Evolutionary conservation across 2,113 vertebrate species (phyloP).

Genomic region (Lota lota): DNA sequence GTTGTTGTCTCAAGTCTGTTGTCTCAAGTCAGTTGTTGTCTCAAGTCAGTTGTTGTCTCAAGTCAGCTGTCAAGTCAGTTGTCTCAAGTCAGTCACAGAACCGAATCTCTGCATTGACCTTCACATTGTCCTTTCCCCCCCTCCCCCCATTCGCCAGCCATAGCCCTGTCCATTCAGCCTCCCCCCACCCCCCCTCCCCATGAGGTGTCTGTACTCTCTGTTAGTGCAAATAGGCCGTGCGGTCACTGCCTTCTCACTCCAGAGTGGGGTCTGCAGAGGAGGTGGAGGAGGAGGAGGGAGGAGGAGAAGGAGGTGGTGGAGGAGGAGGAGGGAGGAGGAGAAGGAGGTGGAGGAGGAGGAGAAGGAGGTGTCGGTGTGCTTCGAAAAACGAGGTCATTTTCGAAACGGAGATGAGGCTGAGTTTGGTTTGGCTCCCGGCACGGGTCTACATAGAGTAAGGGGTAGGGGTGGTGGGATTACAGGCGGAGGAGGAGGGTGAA

Average conservation of each 20-base stretch:
- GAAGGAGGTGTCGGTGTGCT: neutral
- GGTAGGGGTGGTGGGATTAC: neutral
- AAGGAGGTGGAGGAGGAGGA: neutral
- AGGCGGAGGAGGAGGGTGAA: neutral
- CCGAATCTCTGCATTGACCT: slow-evolving; percentile 19
- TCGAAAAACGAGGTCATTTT: slow-evolving; percentile 71
- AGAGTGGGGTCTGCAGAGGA: too few species aligned
- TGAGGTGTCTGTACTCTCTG: slow-evolving; percentile 48
- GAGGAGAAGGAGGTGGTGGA: too few species aligned
- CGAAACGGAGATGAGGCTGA: slow-evolving; percentile 66
- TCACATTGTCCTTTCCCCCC: slow-evolving; percentile 27
- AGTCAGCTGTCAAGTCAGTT: neutral
- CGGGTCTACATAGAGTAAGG: slow-evolving; percentile 50
- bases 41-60: slow-evolving; percentile 35
- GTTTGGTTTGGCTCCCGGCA: slow-evolving; percentile 77
- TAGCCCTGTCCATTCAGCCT: neutral
- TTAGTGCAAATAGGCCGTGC: slow-evolving; percentile 76
- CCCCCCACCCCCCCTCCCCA: slow-evolving; percentile 29
- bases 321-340: neutral
- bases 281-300: neutral
- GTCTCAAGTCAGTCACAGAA: slow-evolving; percentile 16
- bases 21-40: slow-evolving; percentile 35
- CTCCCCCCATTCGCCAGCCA: slow-evolving; percentile 20
- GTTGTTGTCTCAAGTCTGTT: slow-evolving; percentile 34
- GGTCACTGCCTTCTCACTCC: slow-evolving; percentile 30